A percentile compares a stretch with the other conserved stretches of the same genome.
Conservation (phyloP, 2,797 vertebrate genomes). For the Sebastes glaucus region DNA sequence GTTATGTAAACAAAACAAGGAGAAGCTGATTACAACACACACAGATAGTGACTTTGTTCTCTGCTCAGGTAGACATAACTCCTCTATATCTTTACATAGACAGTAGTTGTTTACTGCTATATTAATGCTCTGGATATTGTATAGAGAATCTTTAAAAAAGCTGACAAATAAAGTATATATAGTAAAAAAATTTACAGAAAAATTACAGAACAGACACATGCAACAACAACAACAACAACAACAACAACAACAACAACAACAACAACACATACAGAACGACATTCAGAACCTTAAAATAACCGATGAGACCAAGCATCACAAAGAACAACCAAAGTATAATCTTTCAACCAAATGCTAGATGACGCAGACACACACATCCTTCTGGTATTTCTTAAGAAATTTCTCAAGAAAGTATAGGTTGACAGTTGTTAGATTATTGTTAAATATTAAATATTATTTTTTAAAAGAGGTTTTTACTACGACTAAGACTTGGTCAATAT, state of each 20-base stretch:
- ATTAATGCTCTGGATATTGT: too few species aligned
- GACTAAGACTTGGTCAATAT: not conserved
- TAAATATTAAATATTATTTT: not conserved
- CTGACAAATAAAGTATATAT: too few species aligned
- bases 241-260: not conserved
- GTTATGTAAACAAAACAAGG: too few species aligned
- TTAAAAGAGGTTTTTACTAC: not conserved
- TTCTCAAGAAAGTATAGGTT: not conserved
- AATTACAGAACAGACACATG: not conserved
- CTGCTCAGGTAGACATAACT: too few species aligned
- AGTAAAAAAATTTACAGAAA: not conserved
- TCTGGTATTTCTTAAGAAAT: not conserved
- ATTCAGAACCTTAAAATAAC: not conserved
- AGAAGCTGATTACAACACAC: too few species aligned
- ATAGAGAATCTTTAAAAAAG: too few species aligned
- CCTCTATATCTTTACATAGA: too few species aligned
- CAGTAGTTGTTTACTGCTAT: too few species aligned
- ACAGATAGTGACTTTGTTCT: fast-evolving
- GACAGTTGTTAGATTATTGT: not conserved
- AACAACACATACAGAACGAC: not conserved
- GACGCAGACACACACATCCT: not conserved
- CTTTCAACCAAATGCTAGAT: not conserved
- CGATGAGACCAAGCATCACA: not conserved
- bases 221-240: too few species aligned
- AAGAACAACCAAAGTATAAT: not conserved